Conservation (phyloP, 2,888 invertebrate genomes). For the Epirrita christyi region DNA sequence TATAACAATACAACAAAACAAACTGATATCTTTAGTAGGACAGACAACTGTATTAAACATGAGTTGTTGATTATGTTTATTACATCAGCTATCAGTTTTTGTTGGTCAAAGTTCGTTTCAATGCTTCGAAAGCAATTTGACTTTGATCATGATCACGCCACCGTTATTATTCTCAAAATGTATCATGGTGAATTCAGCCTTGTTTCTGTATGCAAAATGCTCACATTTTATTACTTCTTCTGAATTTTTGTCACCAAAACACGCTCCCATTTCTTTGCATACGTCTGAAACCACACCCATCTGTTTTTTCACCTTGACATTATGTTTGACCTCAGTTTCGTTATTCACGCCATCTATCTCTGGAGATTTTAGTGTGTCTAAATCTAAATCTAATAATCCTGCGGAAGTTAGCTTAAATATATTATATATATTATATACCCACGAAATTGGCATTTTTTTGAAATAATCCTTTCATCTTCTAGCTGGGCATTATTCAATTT, state of each 20-base stretch:
- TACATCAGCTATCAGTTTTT: slow-evolving; percentile 9
- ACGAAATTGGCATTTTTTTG: background rate
- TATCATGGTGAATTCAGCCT: slow-evolving; percentile 3
- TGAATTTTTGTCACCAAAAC: slow-evolving; percentile 18
- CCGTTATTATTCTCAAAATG: slow-evolving; percentile 1
- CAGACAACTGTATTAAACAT: no score
- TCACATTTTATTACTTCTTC: slow-evolving; percentile 14
- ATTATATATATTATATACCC: no score
- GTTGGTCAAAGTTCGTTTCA: slow-evolving; percentile 8
- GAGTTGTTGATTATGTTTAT: background rate
- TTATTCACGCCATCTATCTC: background rate
- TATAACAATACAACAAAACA: no score
- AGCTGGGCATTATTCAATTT: background rate
- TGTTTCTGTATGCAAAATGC: slow-evolving; percentile 11
- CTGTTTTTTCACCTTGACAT: slow-evolving; percentile 26
- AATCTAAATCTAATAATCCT: no score
- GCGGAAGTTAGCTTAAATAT: no score
- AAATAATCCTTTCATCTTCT: background rate
- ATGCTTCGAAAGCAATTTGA: background rate
- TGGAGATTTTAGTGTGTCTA: no score
- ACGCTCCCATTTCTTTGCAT: slow-evolving; percentile 11
- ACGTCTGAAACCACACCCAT: slow-evolving; percentile 32
- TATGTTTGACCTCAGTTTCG: slow-evolving; percentile 13
- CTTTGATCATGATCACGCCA: slow-evolving; percentile 17
- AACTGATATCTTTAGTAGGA: no score